Percentiles rank a stretch among this genome's conserved stretches.
These are phyloP conservation scores for Micromussa lordhowensis DNA, from an alignment of 92 coral and sea anemone species.

Conservation along the genomic window DNA sequence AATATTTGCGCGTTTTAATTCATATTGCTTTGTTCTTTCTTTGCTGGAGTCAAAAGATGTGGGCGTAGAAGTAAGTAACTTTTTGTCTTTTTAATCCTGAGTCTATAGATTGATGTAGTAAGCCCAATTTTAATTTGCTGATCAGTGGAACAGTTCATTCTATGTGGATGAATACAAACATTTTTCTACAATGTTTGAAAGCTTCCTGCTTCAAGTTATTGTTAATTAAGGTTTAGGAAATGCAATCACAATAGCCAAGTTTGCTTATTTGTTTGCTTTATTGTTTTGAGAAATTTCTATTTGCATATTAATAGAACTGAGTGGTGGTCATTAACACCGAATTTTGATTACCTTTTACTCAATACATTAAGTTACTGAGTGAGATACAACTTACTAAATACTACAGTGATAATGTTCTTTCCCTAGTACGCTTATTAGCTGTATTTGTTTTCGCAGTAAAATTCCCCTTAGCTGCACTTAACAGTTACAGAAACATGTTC, in stretches of 20 bases:
- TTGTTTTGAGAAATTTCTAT: neutral
- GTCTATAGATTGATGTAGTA: neutral
- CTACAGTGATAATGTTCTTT: neutral
- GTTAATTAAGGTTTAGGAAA: neutral
- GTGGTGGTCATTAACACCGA: conserved; percentile 21
- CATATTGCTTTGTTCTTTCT: neutral
- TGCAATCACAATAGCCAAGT: neutral
- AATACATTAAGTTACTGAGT: neutral
- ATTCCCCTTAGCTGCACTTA: neutral
- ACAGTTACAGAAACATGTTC: neutral
- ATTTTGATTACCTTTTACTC: conserved; percentile 8
- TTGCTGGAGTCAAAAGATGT: neutral
- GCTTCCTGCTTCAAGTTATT: neutral
- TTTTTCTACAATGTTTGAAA: neutral
- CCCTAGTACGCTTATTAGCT: neutral
- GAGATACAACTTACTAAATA: neutral
- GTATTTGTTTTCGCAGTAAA: neutral
- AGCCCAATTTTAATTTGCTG: neutral
- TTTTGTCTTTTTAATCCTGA: neutral
- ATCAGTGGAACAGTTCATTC: neutral
- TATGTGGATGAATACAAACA: neutral
- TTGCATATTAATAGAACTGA: conserved; percentile 21
- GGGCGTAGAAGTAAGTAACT: neutral
- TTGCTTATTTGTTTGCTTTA: conserved; percentile 14
- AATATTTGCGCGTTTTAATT: neutral